phyloP scores from a whole-genome alignment of 2,888 invertebrate species.

The Aleiodes testaceus region DNA sequence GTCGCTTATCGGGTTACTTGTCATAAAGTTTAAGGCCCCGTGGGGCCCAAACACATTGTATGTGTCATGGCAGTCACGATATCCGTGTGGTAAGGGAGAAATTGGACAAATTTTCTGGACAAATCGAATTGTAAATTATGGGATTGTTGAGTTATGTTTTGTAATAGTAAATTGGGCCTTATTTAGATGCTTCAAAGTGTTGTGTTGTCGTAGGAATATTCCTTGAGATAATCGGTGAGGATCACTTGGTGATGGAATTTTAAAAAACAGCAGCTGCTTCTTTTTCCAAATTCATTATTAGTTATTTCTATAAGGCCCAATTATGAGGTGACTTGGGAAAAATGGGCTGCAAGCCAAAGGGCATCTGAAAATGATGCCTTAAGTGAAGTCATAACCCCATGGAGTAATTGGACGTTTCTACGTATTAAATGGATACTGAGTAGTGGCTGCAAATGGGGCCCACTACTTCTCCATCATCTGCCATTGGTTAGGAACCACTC shows the following conservation, averaged over 20 bases:
- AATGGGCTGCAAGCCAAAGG: slow-evolving; percentile 32
- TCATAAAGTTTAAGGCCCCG: slow-evolving; percentile 36
- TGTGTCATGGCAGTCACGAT: slow-evolving; percentile 28
- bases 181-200: slow-evolving; percentile 40
- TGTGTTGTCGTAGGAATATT: slow-evolving; percentile 40
- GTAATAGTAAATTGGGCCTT: slow-evolving; percentile 3
- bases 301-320: slow-evolving; percentile 51
- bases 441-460: slow-evolving; percentile 41
- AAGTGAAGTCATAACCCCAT: slow-evolving; percentile 61
- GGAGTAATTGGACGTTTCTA: slow-evolving; percentile 68
- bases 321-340: slow-evolving; percentile 45
- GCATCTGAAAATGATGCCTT: slow-evolving; percentile 44
- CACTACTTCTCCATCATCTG: slow-evolving; percentile 31
- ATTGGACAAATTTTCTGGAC: slow-evolving; percentile 22
- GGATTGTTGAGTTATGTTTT: neutral
- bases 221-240: slow-evolving; percentile 14
- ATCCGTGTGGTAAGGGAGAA: slow-evolving; percentile 1
- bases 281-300: neutral
- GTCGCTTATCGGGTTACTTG: slow-evolving; percentile 43
- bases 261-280: slow-evolving; percentile 39
- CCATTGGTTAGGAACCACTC: slow-evolving; percentile 41
- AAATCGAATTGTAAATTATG: slow-evolving; percentile 35
- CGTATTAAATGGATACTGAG: slow-evolving; percentile 50
- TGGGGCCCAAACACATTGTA: slow-evolving; percentile 24
- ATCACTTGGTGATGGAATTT: neutral